Evolutionary conservation across 64 coral and sea anemone species (phyloP).

Genomic region (Montipora capricornis): DNA sequence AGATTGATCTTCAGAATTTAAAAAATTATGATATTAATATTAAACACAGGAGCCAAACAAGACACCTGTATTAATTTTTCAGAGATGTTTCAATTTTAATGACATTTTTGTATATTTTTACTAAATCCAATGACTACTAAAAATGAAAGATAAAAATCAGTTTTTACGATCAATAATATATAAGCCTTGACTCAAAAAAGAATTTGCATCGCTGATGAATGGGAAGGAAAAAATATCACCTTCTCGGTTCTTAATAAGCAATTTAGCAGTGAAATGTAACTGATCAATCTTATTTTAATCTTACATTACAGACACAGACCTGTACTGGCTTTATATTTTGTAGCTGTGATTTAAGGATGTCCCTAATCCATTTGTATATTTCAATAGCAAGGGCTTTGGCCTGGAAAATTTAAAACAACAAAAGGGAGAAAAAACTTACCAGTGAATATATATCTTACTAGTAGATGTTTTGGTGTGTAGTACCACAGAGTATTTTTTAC

Average conservation of each 20-base stretch:
- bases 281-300: too few species aligned
- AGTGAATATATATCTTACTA: too few species aligned
- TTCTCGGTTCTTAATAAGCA: background rate
- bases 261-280: too few species aligned
- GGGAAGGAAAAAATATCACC: background rate
- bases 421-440: too few species aligned
- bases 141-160: background rate
- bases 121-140: background rate
- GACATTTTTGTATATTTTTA: background rate
- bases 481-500: too few species aligned
- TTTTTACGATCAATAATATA: background rate
- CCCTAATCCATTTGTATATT: constrained; percentile 99
- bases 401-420: constrained; percentile 29
- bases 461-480: too few species aligned
- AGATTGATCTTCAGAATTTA: background rate
- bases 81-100: background rate
- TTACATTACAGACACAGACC: constrained; percentile 23
- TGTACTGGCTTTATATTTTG: constrained; percentile 99
- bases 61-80: background rate
- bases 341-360: constrained; percentile 82
- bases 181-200: background rate
- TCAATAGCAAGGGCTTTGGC: constrained; percentile 90
- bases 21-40: background rate
- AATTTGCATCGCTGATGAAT: background rate
- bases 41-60: background rate